Evolutionary conservation across 2,113 vertebrate genomes (phyloP).

Genomic region (Misgurnus anguillicaudatus): DNA sequence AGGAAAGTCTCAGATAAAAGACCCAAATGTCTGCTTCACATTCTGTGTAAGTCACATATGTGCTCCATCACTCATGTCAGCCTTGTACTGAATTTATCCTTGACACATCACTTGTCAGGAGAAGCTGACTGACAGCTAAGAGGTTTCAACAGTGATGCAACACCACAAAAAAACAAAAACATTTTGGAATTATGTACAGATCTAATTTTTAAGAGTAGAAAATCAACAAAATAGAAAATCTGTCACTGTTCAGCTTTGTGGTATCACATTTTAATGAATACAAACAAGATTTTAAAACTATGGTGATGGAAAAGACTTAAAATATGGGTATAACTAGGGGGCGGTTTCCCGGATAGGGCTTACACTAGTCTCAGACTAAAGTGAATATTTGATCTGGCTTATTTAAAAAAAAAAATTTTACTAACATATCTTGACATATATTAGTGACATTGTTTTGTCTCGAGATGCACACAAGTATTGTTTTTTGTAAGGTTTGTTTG

Average conservation of each 20-base stretch:
- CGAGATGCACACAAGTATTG: too few relatives aligned
- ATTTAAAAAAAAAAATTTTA: too few relatives aligned
- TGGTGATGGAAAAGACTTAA: too few relatives aligned
- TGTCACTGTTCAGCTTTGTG: background rate
- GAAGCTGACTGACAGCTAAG: constrained; percentile 14
- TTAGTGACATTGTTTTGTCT: too few relatives aligned
- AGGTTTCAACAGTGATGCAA: background rate
- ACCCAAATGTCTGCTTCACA: background rate
- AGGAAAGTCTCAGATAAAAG: background rate
- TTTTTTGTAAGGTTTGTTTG: too few relatives aligned
- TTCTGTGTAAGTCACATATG: constrained; percentile 25
- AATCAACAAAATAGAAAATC: background rate
- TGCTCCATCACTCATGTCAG: constrained; percentile 20
- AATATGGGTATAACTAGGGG: too few relatives aligned
- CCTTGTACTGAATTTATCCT: constrained; percentile 7
- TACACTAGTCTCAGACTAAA: too few relatives aligned
- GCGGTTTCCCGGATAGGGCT: too few relatives aligned
- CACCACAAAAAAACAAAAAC: background rate
- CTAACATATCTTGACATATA: too few relatives aligned
- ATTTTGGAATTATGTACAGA: background rate
- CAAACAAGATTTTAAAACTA: background rate
- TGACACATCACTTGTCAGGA: constrained; percentile 2
- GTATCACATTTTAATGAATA: background rate
- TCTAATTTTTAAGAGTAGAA: background rate
- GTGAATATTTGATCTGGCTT: too few relatives aligned